phyloP scores from a whole-genome alignment of 2,797 vertebrate genomes.

The Buceros bicornis region DNA sequence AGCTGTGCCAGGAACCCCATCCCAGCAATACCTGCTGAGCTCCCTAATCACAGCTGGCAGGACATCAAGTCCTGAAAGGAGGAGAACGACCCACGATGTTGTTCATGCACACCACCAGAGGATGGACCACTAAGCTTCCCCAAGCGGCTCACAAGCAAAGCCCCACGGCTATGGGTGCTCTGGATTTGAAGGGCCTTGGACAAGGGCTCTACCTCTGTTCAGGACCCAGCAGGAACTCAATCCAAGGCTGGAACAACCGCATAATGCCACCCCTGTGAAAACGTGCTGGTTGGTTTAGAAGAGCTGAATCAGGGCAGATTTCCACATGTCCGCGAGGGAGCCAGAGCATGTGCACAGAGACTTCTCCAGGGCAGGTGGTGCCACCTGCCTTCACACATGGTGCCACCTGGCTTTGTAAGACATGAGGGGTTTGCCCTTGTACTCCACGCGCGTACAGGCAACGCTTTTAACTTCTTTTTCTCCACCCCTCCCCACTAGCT shows the following conservation, averaged over 20 bases:
- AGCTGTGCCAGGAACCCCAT: neutral
- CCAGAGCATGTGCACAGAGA: neutral
- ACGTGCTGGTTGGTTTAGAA: neutral
- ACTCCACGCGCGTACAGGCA: neutral
- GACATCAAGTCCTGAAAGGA: constrained; percentile 43
- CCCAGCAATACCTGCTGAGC: constrained; percentile 18
- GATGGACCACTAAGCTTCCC: neutral
- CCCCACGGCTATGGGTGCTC: neutral
- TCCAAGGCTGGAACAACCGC: accelerated
- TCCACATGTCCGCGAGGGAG: neutral
- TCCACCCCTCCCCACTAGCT: neutral
- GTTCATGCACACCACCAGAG: neutral
- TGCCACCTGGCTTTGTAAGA: neutral
- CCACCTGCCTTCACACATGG: neutral
- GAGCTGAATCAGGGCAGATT: neutral
- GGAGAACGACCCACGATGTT: neutral
- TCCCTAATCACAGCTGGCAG: constrained; percentile 30
- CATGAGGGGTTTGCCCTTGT: neutral
- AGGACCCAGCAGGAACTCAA: neutral
- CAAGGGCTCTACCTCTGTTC: neutral
- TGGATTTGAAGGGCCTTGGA: neutral
- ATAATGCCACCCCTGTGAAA: neutral
- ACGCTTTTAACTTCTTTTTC: accelerated
- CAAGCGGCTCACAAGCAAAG: neutral
- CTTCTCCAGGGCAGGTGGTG: neutral